phyloP scores from a whole-genome alignment of 2,113 vertebrate genomes.

The Tyrannus savana region DNA sequence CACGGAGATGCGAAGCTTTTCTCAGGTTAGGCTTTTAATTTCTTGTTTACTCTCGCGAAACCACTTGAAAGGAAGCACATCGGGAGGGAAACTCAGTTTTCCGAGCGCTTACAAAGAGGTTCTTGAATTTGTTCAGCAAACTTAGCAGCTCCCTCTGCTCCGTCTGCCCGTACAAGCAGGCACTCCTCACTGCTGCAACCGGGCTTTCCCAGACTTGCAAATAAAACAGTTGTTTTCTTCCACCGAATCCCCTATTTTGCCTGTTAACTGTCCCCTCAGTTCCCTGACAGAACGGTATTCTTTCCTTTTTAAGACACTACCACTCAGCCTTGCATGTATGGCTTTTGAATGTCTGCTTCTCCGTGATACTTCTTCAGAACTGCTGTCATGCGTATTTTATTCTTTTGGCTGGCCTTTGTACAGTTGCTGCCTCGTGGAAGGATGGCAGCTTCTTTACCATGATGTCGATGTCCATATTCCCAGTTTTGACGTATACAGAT shows the following conservation, averaged over 20 bases:
- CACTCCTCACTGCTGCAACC: not conserved
- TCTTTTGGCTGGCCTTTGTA: slow-evolving; percentile 9
- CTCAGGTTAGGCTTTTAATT: slow-evolving; percentile 47
- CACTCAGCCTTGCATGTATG: not conserved
- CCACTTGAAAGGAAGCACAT: slow-evolving; percentile 5
- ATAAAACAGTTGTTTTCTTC: not conserved
- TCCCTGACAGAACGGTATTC: not conserved
- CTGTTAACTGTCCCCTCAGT: not conserved
- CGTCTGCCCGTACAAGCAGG: not conserved
- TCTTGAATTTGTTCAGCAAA: slow-evolving; percentile 52
- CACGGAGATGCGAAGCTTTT: slow-evolving; percentile 41
- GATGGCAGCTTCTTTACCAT: not conserved
- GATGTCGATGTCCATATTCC: not conserved
- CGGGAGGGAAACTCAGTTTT: slow-evolving; percentile 6
- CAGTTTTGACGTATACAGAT: not conserved
- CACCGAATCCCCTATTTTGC: not conserved
- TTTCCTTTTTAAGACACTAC: not conserved
- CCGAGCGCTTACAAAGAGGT: not conserved
- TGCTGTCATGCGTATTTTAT: not conserved
- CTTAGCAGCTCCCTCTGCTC: slow-evolving; percentile 53
- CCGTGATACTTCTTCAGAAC: slow-evolving; percentile 20
- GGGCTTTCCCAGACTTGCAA: not conserved
- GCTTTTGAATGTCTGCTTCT: not conserved
- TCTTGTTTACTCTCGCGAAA: slow-evolving; percentile 13
- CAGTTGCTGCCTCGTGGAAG: not conserved